Evolutionary conservation across 2,113 vertebrate genomes (phyloP), one percentile per base, ranked within the genome.

Genomic region (Climacteris rufus): DNA sequence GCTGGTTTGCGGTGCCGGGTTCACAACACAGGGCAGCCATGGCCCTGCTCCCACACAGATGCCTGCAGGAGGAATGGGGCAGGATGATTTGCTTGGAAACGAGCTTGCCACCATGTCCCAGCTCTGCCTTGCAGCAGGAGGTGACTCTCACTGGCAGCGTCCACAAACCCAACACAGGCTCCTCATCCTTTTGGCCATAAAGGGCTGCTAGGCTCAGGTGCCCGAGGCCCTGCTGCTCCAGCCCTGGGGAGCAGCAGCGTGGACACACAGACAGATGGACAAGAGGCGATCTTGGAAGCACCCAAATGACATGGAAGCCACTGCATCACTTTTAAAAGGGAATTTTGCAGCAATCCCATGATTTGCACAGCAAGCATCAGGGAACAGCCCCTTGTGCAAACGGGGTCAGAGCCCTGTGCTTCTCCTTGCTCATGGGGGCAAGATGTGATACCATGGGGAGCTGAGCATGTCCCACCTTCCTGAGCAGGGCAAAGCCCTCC

Each of bases 371-470:
- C 61, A 39, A 52, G 31, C 47, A 65, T 11, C 47, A 76, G 59
- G 19, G 14, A 45, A 18, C 37, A 37, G 6, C 15, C 21, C 27
- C 31, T 66, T 0, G 0, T 54, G 25, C 23, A 49, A 31, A 2
- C 3, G 2, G 3, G 9, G n/a, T 20, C 68, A n/a, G 47, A 25
- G 20, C 52, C 28, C 60, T 8, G 11, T 0, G 0, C 37, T 10
- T 0, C 50, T 44, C 25, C 54, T 52, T 0, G 1, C 54, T 44
- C 35, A 8, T 0, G n/a, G 24, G 16, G 21, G 1, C 2, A 8
- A 56, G 52, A 44, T 4, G 2, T 15, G 9, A 25, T 33, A 47
- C 60, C 7, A 5, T 0, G 0, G 23, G 17, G 14, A 4, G 3
- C 44, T 72, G 53, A 76, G 15, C 0, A 2, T 21, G 18, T 20